These are phyloP conservation scores for Drosophila quasianomalipes DNA, from an alignment of 2,888 invertebrate species.

Conservation along the genomic window DNA sequence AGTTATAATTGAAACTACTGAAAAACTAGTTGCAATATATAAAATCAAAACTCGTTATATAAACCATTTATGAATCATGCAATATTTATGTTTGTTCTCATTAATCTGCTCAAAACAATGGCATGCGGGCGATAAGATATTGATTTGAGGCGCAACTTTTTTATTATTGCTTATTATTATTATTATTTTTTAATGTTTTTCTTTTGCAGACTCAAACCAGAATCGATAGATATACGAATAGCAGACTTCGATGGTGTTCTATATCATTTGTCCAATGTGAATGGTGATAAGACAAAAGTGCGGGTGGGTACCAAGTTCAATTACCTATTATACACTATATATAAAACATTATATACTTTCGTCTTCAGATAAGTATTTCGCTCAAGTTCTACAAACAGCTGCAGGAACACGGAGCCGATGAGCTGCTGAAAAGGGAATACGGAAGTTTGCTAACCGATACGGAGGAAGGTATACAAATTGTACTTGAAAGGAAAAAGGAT, in stretches of 20 bases:
- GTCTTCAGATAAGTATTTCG: conserved; percentile 95
- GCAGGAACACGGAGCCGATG: conserved; percentile 99
- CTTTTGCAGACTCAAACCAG: conserved; percentile 90
- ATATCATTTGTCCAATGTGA: conserved; percentile 98
- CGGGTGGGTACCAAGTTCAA: conserved; percentile 89
- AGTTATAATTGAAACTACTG: not conserved
- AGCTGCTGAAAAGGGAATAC: conserved; percentile 96
- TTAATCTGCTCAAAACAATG: conserved; percentile 25
- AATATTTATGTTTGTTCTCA: conserved; percentile 8
- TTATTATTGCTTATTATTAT: not conserved
- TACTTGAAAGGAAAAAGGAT: not conserved
- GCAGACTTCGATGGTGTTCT: conserved; percentile 99
- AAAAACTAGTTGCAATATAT: not conserved
- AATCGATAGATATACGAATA: conserved; percentile 96
- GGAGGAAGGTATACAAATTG: conserved; percentile 90
- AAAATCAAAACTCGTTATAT: not conserved
- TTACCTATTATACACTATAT: not conserved
- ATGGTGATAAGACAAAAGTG: conserved; percentile 98
- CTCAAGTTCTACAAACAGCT: conserved; percentile 99
- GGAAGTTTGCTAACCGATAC: conserved; percentile 92
- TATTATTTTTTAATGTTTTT: conserved; percentile 28
- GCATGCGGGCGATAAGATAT: conserved; percentile 53
- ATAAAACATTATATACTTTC: conserved; percentile 21
- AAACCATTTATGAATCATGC: conserved; percentile 4
- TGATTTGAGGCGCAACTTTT: not conserved